phyloP scores from a whole-genome alignment of 2,888 invertebrate genomes.

The Athalia circularis region DNA sequence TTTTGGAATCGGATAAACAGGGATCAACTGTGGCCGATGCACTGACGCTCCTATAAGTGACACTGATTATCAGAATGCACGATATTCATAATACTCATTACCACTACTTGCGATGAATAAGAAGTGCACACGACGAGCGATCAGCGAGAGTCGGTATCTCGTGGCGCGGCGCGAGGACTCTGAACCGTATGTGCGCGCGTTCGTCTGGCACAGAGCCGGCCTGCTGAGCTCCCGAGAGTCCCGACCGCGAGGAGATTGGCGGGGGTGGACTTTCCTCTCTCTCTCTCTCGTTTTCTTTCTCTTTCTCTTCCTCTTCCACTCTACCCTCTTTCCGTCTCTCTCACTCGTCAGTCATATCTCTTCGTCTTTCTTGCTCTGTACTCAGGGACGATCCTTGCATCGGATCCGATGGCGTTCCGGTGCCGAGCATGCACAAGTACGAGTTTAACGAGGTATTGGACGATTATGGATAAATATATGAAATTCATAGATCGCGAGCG shows the following conservation, averaged over 20 bases:
- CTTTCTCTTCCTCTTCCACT: slow-evolving; percentile 50
- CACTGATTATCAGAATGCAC: too few species aligned
- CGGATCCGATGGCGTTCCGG: slow-evolving; percentile 34
- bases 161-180: slow-evolving; percentile 39
- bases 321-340: slow-evolving; percentile 50
- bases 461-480: neutral
- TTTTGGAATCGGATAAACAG: too few species aligned
- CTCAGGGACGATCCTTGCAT: slow-evolving; percentile 67
- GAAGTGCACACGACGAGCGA: neutral
- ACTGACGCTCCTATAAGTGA: too few species aligned
- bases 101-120: neutral
- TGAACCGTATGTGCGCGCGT: slow-evolving; percentile 43
- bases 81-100: neutral
- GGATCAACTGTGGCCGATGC: too few species aligned
- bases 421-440: slow-evolving; percentile 37
- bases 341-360: slow-evolving; percentile 57
- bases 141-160: slow-evolving; percentile 24
- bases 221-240: slow-evolving; percentile 33
- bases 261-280: slow-evolving; percentile 44
- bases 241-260: slow-evolving; percentile 41
- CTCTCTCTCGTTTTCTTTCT: slow-evolving; percentile 41
- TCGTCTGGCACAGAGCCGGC: slow-evolving; percentile 42
- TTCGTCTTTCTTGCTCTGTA: slow-evolving; percentile 61
- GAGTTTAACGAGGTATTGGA: neutral
- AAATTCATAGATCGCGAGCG: neutral